Evolutionary conservation across 2,797 vertebrate genomes (phyloP).

Genomic region (Enteromius afrohamiltoni): DNA sequence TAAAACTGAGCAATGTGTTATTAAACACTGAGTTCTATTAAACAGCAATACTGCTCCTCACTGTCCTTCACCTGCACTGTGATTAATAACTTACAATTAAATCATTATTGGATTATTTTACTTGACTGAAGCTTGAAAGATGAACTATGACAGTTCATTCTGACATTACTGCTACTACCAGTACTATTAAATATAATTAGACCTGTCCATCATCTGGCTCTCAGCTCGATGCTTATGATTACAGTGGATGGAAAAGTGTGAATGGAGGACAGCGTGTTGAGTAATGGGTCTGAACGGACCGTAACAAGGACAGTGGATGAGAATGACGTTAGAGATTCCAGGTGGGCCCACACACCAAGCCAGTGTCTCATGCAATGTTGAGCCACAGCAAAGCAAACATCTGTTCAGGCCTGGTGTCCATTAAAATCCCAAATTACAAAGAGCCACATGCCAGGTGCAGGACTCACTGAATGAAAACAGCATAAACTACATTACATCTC

Average conservation of each 20-base stretch:
- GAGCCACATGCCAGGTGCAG: not conserved
- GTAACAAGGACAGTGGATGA: constrained; percentile 5
- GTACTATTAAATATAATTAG: constrained; percentile 33
- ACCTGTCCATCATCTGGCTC: constrained; percentile 33
- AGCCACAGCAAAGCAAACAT: constrained; percentile 18
- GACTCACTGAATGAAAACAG: constrained; percentile 19
- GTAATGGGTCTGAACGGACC: not conserved
- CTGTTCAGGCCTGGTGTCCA: constrained; percentile 1
- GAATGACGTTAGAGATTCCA: constrained; percentile 22
- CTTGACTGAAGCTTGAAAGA: constrained; percentile 22
- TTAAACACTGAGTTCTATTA: not conserved
- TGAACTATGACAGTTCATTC: constrained; percentile 27
- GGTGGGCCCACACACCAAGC: constrained; percentile 21
- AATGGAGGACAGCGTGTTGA: constrained; percentile 26
- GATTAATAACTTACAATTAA: constrained; percentile 38
- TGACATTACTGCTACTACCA: constrained; percentile 21
- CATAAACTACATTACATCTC: constrained; percentile 7
- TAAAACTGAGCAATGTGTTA: constrained; percentile 4
- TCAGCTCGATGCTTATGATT: not conserved
- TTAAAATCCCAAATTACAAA: constrained; percentile 14
- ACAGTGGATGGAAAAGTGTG: constrained; percentile 18
- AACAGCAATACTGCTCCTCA: not conserved
- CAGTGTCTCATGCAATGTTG: constrained; percentile 15
- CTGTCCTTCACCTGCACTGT: constrained; percentile 16
- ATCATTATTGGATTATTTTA: constrained; percentile 38